Evolutionary conservation across 2,113 vertebrate species (phyloP), one percentile per base, ranked within the genome.

Genomic region (Brachypodius melanocephalos): DNA sequence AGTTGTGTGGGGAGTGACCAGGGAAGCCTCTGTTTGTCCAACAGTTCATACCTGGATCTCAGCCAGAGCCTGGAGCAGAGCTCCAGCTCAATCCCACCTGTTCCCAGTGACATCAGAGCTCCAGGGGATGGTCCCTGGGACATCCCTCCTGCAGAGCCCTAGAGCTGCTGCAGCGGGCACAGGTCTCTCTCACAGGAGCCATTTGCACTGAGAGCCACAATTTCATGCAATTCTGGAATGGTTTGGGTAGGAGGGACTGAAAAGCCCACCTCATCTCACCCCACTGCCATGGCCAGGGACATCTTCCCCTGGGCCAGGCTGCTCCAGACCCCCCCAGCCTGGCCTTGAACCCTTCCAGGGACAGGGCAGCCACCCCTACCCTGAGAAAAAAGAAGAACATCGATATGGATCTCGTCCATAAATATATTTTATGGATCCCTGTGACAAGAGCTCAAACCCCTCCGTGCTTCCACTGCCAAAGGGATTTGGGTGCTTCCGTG

Each of bases 171-270:
- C 34, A 36, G 57, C 16, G 1, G 58, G 58, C 17, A 38, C 42
- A 31, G 12, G 4, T 24, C 7, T 3, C 29, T 46, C 34, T 28
- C 1, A 0, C 29, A 14, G 5, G 9, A 75, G 25, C 42, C 52
- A 17, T 49, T 31, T 58, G 19, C 20, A 16, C 36, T 32, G 36
- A n/a, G 32, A 59, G n/a, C 45, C 43, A 25, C 1, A 4, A 67
- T 18, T 67, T 18, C 62, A 59, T 45, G 52, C 17, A 45, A 45
- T 68, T 61, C 14, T 36, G 45, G 36, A 36, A 36, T 17, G 36
- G 19, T 49, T 61, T 52, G 38, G 25, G 21, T 8, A 45, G 26
- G 4, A 46, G 40, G 22, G n/a, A 73, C 9, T 16, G 26, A 14
- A 68, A 36, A 38, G n/a, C 69, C 40, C 15, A 9, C 10, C 32